Evolutionary conservation across 23 tunicate genomes (phyloP), one percentile per base, ranked within the genome.

Genomic region (Ascidia mentula): DNA sequence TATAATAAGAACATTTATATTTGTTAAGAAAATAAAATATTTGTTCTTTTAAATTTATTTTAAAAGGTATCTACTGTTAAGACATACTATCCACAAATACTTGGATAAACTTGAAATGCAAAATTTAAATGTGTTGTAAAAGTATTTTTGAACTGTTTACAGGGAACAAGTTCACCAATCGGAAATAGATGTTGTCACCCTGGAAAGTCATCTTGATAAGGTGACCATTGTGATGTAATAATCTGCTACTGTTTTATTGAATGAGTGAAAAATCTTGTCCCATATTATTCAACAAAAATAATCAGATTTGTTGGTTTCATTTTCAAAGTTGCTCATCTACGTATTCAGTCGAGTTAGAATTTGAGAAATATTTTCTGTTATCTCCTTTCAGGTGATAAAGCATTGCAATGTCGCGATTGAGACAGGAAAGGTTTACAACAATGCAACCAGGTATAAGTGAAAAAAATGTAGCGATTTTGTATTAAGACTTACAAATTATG

Each of bases 91-190:
- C n/a, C n/a, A n/a, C n/a, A n/a, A n/a, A n/a, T n/a, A n/a, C n/a
- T n/a, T n/a, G n/a, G n/a, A n/a, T n/a, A n/a, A n/a, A n/a, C n/a
- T n/a, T n/a, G n/a, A n/a, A n/a, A n/a, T n/a, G n/a, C n/a, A 69
- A 28, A 18, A 28, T 69, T 71, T 39, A 34, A 59, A 38, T 34
- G 18, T 31, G 33, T 31, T 31, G 8, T n/a, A 28, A 0, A 0
- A 59, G 18, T 79, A 9, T 36, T 34, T 79, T 33, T 15, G 15
- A 42, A 42, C 45, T 75, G 6, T 24, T 72, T 85, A n/a, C 87
- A 91, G 97, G 31, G 97, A 91, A 15, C 38, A 59, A 15, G 79
- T 91, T 39, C 97, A 86, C 36, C 83, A 82, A 5, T 71, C 90
- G 4, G 97, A 91, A 72, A 69, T 69, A 37, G 97, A 91, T 34